Base-by-base conservation (phyloP, 2,797 vertebrate genomes). In the Huso huso region DNA sequence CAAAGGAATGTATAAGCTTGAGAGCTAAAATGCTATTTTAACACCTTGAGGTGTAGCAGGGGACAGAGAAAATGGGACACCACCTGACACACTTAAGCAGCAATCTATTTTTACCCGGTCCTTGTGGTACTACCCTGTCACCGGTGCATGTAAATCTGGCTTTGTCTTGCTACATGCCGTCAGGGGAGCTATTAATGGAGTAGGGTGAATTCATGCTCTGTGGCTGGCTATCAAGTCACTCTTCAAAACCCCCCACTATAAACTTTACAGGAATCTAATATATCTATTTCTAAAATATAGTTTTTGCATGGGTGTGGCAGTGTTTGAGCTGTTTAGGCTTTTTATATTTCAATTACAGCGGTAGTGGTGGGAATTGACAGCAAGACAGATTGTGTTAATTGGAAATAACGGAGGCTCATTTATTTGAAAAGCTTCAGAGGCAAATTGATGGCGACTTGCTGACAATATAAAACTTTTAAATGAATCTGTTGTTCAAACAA, bases 21-120 rank as follows among this genome's bases (percentile, higher is more conserved):
- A 63, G 49, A 51, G 58, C 13, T 66, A 76, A 75, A 79, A 75
- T 73, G 73, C 76, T 78, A 73, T 86, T 82, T 74, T 80, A 73
- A 60, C 75, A 84, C 79, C 78, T 83, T 71, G 74, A 84, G 81
- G 76, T 79, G 64, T 51, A 69, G 73, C 72, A 71, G 71, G 77
- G 72, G 73, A 80, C 77, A 61, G 68, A 80, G 77, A 81, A 83
- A 82, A 86, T 76, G 74, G 71, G 72, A 79, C 74, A 67, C 77
- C 76, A 76, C 81, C 79, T 81, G 81, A 78, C 82, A 84, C 77
- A 79, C 77, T 81, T 81, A 79, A 83, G 67, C 66, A 61, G 63
- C 62, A 57, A 57, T 68, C 63, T 68, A 52, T 68, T 68, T 67
- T 64, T n/a, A 12, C 63, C 23, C 51, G 10, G 57, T 61, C 66